Percentiles rank a stretch among this genome's conserved stretches.
Evolutionary conservation across 2,888 invertebrate genomes (phyloP).

Genomic region (Synergus gifuensis): DNA sequence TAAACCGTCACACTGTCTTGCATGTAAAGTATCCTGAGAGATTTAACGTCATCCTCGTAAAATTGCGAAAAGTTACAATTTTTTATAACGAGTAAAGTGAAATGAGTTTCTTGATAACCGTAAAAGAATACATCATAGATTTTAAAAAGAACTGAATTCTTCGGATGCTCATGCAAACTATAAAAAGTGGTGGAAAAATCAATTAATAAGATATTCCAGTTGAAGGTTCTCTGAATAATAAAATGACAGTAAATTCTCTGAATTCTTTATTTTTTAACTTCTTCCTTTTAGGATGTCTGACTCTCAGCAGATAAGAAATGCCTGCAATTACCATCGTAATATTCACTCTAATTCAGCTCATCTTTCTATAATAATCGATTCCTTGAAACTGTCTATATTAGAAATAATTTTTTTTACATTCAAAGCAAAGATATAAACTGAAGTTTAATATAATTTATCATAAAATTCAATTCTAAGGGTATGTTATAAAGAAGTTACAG

Average conservation of each 20-base stretch:
- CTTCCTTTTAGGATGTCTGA: neutral
- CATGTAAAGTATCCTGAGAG: neutral
- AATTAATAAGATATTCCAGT: neutral
- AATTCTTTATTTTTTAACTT: constrained; percentile 62
- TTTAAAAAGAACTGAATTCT: neutral
- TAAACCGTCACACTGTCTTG: neutral
- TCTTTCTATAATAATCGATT: neutral
- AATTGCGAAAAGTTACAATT: neutral
- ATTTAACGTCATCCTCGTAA: neutral
- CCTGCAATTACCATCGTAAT: neutral
- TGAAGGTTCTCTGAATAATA: constrained; percentile 42
- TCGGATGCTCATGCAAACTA: neutral
- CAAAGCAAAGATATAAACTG: neutral
- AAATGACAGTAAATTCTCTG: constrained; percentile 60
- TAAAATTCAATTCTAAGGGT: neutral
- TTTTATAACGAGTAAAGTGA: neutral
- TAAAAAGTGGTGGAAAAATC: neutral
- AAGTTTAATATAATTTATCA: neutral
- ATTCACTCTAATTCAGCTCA: neutral
- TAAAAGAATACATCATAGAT: neutral
- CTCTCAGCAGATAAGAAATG: neutral
- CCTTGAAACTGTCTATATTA: neutral
- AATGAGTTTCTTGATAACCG: neutral
- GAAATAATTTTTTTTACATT: neutral
- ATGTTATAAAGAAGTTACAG: neutral